These are phyloP conservation scores for Holacanthella duospinosa DNA, from an alignment of 2,888 invertebrate species.

Conservation along the genomic window DNA sequence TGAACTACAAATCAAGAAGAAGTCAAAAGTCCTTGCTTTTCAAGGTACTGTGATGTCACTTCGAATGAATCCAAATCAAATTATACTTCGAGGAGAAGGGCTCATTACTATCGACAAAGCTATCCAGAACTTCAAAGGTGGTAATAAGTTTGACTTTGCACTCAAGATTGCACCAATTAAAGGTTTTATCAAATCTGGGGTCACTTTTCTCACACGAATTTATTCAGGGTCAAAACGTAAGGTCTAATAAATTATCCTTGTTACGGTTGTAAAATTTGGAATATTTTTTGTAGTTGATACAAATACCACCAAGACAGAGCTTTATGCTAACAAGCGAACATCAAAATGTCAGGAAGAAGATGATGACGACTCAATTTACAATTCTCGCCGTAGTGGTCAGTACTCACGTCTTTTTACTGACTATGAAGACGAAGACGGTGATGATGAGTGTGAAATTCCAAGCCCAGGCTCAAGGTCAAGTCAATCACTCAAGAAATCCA, in stretches of 20 bases:
- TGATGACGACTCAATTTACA: slow-evolving; percentile 5
- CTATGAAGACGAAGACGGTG: background rate
- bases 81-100: slow-evolving; percentile 7
- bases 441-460: background rate
- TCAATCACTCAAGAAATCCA: background rate
- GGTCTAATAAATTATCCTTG: too few species aligned
- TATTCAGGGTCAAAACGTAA: background rate
- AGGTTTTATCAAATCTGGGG: slow-evolving; percentile 5
- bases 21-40: slow-evolving; percentile 13
- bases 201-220: background rate
- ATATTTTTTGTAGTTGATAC: background rate
- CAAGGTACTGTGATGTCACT: slow-evolving; percentile 11
- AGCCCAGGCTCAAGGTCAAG: background rate
- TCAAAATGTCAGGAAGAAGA: slow-evolving; percentile 14
- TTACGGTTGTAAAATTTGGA: too few species aligned
- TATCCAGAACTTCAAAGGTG: slow-evolving; percentile 9
- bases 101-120: slow-evolving; percentile 9
- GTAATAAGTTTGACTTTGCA: slow-evolving; percentile 12
- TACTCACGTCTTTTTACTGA: background rate
- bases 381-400: background rate
- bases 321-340: slow-evolving; percentile 17
- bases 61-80: slow-evolving; percentile 1
- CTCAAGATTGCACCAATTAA: slow-evolving; percentile 11
- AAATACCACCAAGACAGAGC: slow-evolving; percentile 7
- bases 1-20: slow-evolving; percentile 14